Evolutionary conservation across 2,113 vertebrate species (phyloP).

Genomic region (Lagopus muta): DNA sequence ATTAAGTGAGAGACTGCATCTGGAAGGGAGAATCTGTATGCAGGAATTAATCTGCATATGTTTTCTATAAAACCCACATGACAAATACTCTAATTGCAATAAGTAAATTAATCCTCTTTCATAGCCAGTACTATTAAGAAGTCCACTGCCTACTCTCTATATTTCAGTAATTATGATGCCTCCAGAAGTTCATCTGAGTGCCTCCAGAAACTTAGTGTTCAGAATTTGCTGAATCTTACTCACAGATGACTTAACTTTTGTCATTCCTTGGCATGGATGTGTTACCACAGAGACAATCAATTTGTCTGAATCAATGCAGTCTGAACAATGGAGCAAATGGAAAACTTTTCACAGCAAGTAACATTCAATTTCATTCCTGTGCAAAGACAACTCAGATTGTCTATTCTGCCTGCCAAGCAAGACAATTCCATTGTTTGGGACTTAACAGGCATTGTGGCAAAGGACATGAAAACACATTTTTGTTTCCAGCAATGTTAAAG

Average conservation of each 20-base stretch:
- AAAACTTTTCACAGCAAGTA: conserved; percentile 47
- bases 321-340: conserved; percentile 36
- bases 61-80: background rate
- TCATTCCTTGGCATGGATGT: conserved; percentile 11
- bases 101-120: background rate
- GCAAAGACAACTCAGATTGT: background rate
- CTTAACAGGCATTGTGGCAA: background rate
- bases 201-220: background rate
- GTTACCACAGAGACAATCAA: conserved; percentile 34
- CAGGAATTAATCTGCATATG: background rate
- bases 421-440: conserved; percentile 30
- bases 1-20: background rate
- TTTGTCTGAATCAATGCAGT: conserved; percentile 19
- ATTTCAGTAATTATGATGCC: background rate
- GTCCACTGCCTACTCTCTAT: background rate
- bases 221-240: conserved; percentile 19
- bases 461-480: background rate
- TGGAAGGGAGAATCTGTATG: background rate
- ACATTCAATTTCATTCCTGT: conserved; percentile 42
- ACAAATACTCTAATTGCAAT: background rate
- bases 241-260: conserved; percentile 15
- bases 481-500: background rate
- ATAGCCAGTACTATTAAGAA: background rate
- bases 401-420: conserved; percentile 32
- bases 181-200: conserved; percentile 1